These are phyloP conservation scores for Andrena haemorrhoa DNA, from an alignment of 2,888 invertebrate genomes.

Conservation along the genomic window DNA sequence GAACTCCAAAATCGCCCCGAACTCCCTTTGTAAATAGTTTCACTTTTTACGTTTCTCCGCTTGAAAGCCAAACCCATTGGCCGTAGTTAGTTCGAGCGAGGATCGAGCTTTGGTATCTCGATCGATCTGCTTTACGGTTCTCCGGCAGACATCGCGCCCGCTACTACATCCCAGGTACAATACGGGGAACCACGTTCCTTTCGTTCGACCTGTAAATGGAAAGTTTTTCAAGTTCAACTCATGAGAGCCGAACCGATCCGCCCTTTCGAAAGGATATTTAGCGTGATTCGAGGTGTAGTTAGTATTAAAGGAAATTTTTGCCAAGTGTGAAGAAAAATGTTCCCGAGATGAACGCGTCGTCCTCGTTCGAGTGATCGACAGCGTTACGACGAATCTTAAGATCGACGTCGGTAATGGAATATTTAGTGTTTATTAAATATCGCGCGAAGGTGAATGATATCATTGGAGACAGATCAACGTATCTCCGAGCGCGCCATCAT, in stretches of 20 bases:
- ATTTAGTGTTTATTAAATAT: slow-evolving; percentile 2
- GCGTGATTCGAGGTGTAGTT: slow-evolving; percentile 9
- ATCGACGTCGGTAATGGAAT: background rate
- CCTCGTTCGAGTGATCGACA: background rate
- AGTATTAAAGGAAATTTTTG: background rate
- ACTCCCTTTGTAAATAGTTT: slow-evolving; percentile 47
- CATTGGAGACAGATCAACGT: background rate
- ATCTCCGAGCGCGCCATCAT: background rate
- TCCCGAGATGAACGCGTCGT: background rate
- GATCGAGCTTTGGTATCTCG: background rate
- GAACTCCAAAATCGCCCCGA: background rate
- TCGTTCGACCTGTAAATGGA: background rate
- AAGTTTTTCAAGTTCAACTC: background rate
- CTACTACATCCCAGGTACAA: background rate
- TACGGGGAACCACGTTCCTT: background rate
- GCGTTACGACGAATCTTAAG: background rate
- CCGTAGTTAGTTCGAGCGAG: background rate
- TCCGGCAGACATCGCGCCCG: background rate
- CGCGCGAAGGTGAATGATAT: slow-evolving; percentile 4
- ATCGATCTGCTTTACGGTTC: background rate
- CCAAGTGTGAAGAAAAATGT: background rate
- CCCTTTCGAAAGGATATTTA: background rate
- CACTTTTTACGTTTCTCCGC: slow-evolving; percentile 23
- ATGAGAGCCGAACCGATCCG: background rate
- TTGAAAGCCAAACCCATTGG: background rate